Evolutionary conservation across 2,888 invertebrate genomes (phyloP), one percentile per base, ranked within the genome.

Genomic region (Chironomus tentans): DNA sequence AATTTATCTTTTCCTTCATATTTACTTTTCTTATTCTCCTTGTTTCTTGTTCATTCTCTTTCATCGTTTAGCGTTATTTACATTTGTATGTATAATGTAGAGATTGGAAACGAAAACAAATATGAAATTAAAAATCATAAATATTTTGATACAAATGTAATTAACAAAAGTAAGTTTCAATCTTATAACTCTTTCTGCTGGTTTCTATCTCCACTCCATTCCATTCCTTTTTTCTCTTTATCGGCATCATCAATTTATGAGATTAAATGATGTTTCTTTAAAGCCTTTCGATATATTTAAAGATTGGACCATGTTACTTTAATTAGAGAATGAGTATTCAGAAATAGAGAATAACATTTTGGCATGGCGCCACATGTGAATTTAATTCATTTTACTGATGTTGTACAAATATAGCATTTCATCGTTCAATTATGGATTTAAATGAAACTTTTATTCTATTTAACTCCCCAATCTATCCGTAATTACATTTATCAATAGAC

Each of bases 291-390:
- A 65, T 50, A n/a, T 50, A 13, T 50, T 15, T 4, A 56, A 56
- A 56, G 56, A 21, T 50, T 68, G 50, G 56, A 22, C 24, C 46
- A 70, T 70, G 70, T 70, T 70, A 46, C n/a, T 24, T 50, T 72
- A 62, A 72, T 72, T 72, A 72, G 50, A 72, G 61, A 72, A 72
- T 61, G 72, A 72, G 7, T 24, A 12, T 74, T 62, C 24, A 71
- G 56, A 71, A 56, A 56, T 50, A 50, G 15, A 15, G 7, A 48
- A 71, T 28, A 22, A 47, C 47, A 46, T n/a, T 68, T 47, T 21
- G 28, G 72, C n/a, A n/a, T 72, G 74, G 74, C 74, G 74, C 74
- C 74, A 74, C 46, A 22, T 61, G 38, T 21, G 65, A 13, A 65
- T 65, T 56, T 56, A 56, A 56, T 56, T 15, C 18, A 56, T 56